Evolutionary conservation across 2,113 vertebrate species (phyloP).

Genomic region (Misgurnus anguillicaudatus): DNA sequence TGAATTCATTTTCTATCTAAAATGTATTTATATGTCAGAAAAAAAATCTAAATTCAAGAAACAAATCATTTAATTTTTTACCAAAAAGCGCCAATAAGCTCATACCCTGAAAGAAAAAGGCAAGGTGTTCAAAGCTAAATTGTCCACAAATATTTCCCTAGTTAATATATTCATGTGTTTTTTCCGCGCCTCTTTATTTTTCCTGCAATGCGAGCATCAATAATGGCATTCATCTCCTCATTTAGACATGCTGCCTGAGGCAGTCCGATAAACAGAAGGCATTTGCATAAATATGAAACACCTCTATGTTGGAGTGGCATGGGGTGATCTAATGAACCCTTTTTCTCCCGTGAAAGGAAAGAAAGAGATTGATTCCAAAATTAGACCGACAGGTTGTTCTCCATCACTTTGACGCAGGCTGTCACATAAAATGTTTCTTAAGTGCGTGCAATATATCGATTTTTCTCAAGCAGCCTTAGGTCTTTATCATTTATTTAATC

Average conservation of each 20-base stretch:
- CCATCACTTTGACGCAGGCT: constrained; percentile 22
- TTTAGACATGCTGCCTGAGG: constrained; percentile 59
- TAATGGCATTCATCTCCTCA: constrained; percentile 60
- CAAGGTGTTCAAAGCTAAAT: constrained; percentile 49
- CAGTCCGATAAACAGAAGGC: constrained; percentile 54
- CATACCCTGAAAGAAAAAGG: constrained; percentile 30
- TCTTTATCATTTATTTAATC: constrained; percentile 37
- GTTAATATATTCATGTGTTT: constrained; percentile 54
- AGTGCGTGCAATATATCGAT: constrained; percentile 47
- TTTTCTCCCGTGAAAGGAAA: constrained; percentile 38
- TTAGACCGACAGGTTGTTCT: constrained; percentile 45
- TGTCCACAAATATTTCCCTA: constrained; percentile 42
- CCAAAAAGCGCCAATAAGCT: constrained; percentile 1
- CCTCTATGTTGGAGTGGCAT: constrained; percentile 53
- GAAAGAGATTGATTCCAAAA: constrained; percentile 44
- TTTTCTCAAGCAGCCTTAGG: constrained; percentile 4
- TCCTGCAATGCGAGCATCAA: constrained; percentile 54
- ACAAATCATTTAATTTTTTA: constrained; percentile 41
- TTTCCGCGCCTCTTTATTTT: constrained; percentile 41
- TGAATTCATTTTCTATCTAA: too few species aligned
- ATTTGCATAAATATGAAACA: constrained; percentile 63
- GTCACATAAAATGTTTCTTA: constrained; percentile 1
- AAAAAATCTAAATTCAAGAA: constrained; percentile 37
- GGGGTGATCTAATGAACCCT: constrained; percentile 52
- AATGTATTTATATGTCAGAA: too few species aligned